Conservation (phyloP, 1,140 invertebrate species). For the Trachymyrmex cornetzi region DNA sequence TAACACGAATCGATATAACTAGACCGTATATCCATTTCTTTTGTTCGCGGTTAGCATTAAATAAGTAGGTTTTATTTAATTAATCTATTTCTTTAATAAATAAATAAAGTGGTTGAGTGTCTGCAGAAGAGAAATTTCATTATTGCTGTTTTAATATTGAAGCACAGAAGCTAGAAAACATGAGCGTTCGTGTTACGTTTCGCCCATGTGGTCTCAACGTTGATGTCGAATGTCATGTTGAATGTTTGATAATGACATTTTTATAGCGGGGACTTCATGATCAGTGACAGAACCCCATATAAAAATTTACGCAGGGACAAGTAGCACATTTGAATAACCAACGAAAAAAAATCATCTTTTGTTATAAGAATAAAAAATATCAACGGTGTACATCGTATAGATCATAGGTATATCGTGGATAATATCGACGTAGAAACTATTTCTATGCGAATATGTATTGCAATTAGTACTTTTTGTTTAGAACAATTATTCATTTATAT, state of each 20-base stretch:
- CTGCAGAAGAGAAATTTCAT: not conserved
- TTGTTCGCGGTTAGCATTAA: not conserved
- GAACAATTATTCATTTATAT: not conserved
- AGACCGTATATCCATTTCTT: not conserved
- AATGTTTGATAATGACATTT: not conserved
- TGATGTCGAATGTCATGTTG: not conserved
- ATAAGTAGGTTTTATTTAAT: not conserved
- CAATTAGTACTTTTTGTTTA: not conserved
- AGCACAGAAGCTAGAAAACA: not conserved
- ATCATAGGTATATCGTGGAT: not conserved
- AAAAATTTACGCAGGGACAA: not conserved
- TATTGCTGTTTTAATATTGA: not conserved
- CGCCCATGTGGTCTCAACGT: not conserved
- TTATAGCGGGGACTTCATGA: not conserved
- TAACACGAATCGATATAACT: slow-evolving; percentile 20
- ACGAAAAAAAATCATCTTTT: not conserved
- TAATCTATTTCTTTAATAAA: not conserved
- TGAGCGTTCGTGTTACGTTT: not conserved
- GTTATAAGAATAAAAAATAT: not conserved
- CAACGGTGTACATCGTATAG: not conserved
- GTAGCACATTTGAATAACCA: not conserved
- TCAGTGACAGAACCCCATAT: not conserved
- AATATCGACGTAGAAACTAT: not conserved
- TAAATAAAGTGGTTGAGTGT: not conserved
- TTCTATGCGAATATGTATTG: not conserved